These are phyloP conservation scores for Pammene fasciana DNA, from an alignment of 2,888 invertebrate genomes.

Conservation along the genomic window DNA sequence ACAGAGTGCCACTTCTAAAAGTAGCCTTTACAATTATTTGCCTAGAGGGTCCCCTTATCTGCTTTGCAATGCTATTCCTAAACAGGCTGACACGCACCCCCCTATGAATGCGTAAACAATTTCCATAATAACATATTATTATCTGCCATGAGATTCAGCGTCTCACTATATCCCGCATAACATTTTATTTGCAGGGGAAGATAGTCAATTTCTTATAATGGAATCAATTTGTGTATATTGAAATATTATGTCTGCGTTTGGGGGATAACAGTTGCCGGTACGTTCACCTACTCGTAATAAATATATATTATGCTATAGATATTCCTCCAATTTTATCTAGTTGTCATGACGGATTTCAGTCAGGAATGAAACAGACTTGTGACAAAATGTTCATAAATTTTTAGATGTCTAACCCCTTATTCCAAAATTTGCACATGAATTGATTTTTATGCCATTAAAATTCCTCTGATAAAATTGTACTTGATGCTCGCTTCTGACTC, in stretches of 20 bases:
- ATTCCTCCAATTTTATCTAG: not conserved
- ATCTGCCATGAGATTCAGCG: conserved; percentile 61
- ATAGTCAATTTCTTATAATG: conserved; percentile 55
- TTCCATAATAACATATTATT: conserved; percentile 74
- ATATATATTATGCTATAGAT: not conserved
- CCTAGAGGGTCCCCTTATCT: not conserved
- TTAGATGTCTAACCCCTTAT: too few species aligned
- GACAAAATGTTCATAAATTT: too few species aligned
- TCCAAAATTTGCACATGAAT: too few species aligned
- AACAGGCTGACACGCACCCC: conserved; percentile 19
- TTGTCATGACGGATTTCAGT: not conserved
- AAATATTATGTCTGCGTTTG: conserved; percentile 55
- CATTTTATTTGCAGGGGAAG: conserved; percentile 50
- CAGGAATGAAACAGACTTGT: not conserved
- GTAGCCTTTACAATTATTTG: conserved; percentile 13
- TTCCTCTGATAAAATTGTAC: too few species aligned
- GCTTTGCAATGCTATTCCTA: conserved; percentile 9
- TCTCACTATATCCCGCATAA: conserved; percentile 32
- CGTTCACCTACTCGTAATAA: not conserved
- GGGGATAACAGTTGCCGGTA: conserved; percentile 16
- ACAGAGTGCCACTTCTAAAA: not conserved
- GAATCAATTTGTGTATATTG: conserved; percentile 55
- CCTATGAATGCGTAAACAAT: conserved; percentile 59
- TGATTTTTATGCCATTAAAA: too few species aligned
- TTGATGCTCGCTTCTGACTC: too few species aligned